Conservation (phyloP, 2,797 vertebrate genomes). For the Tolypeutes matacus region DNA sequence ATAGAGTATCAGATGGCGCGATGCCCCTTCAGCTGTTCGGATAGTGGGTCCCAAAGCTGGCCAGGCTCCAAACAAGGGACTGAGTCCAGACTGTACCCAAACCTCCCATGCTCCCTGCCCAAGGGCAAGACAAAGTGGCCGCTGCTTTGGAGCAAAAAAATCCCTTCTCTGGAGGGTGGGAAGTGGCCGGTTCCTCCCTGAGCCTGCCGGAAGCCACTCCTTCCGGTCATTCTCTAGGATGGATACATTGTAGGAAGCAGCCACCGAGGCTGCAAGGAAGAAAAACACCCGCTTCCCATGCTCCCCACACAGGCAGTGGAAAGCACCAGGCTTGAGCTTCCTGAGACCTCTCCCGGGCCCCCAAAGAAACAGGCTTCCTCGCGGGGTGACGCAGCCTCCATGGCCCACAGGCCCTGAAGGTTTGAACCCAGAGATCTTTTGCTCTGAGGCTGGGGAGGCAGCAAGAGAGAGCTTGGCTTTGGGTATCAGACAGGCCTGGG, state of each 20-base stretch:
- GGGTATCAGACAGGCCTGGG: neutral
- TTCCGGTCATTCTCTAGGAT: constrained; percentile 79
- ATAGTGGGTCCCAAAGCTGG: neutral
- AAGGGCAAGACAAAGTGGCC: neutral
- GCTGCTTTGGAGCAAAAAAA: constrained; percentile 56
- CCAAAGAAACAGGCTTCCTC: neutral
- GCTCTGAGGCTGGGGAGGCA: neutral
- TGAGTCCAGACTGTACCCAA: neutral
- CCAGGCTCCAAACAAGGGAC: neutral
- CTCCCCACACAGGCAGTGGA: neutral
- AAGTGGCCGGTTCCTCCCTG: constrained; percentile 53
- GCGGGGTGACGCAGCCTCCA: neutral
- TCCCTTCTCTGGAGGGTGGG: constrained; percentile 29
- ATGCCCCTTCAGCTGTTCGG: neutral
- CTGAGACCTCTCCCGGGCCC: neutral
- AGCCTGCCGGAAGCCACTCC: constrained; percentile 63
- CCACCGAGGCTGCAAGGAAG: constrained; percentile 63
- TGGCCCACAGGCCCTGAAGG: neutral
- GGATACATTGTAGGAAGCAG: constrained; percentile 73
- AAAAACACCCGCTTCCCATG: constrained; percentile 79
- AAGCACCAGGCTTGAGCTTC: constrained; percentile 23
- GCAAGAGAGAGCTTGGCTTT: neutral
- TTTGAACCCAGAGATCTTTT: neutral
- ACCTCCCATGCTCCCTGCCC: neutral
- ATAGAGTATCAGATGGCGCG: neutral